Evolutionary conservation across 1,140 invertebrate species (phyloP), one percentile per base, ranked within the genome.

Genomic region (Drosophila kikkawai): DNA sequence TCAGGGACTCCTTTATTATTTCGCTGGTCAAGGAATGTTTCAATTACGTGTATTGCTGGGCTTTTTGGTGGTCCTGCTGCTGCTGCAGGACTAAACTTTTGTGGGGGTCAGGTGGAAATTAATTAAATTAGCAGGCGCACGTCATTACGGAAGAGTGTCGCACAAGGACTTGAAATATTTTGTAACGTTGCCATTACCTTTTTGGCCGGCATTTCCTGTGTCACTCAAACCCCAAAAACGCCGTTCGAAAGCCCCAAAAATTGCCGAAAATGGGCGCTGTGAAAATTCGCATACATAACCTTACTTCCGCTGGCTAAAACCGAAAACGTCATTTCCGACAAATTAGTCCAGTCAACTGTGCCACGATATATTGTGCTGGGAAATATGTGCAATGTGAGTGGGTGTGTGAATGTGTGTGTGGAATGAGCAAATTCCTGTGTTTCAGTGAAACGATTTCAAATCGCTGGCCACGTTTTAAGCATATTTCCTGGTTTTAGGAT

Each of bases 81-180:
- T 34, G 34, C 22, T 22, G 41, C 22, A 45, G 55, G 69, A 64
- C 75, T 65, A 82, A 83, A 69, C 75, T 79, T 64, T 71, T 50
- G 36, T 36, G 32, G 67, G 53, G 53, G 61, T 80, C 83, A 86
- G 84, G 83, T 87, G 76, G 77, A 84, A 87, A 88, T 87, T 87
- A 88, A 87, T 88, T 84, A 88, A 87, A 88, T 88, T 87, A 87
- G 83, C 83, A 84, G 74, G 80, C 83, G 73, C 84, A 77, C 84
- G 80, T 88, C 83, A 83, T 79, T 88, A 83, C 66, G 75, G 71
- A 82, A 82, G 80, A 87, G 80, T 88, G 80, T 88, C 80, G 85
- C 55, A n/a, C 68, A 50, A 83, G 60, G 84, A 77, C 79, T 69
- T 76, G 58, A 87, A 87, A 87, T 83, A 79, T 79, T 86, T 79